phyloP scores from a whole-genome alignment of 1,140 invertebrate species.

The Penaeus indicus region DNA sequence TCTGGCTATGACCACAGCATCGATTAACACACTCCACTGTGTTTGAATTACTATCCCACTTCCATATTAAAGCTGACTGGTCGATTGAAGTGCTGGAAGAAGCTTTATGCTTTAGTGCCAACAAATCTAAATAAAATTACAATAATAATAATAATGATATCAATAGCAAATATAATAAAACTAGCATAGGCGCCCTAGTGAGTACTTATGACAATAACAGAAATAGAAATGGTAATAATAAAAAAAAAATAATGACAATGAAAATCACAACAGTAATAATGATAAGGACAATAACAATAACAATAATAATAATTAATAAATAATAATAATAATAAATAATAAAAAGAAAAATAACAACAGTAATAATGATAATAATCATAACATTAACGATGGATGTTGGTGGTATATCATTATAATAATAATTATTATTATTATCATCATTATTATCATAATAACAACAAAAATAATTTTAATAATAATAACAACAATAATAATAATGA shows the following conservation, averaged over 20 bases:
- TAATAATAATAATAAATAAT: not conserved
- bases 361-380: too few species aligned
- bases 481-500: not conserved
- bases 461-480: not conserved
- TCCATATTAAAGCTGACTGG: constrained; percentile 92
- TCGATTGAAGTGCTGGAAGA: constrained; percentile 82
- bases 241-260: not conserved
- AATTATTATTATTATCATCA: not conserved
- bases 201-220: not conserved
- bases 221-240: too few species aligned
- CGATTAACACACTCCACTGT: constrained; percentile 84
- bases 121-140: not conserved
- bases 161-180: too few species aligned
- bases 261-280: not conserved
- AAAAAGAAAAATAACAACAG: not conserved
- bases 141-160: not conserved
- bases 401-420: too few species aligned
- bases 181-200: too few species aligned
- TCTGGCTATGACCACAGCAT: constrained; percentile 89
- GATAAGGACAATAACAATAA: not conserved
- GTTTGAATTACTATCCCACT: constrained; percentile 84
- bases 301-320: not conserved
- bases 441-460: not conserved
- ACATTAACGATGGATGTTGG: too few species aligned
- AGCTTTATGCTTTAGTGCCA: not conserved